A percentile compares a stretch with the other conserved stretches of the same genome.
phyloP scores from a whole-genome alignment of 1,140 invertebrate genomes.

The Melitaea cinxia region DNA sequence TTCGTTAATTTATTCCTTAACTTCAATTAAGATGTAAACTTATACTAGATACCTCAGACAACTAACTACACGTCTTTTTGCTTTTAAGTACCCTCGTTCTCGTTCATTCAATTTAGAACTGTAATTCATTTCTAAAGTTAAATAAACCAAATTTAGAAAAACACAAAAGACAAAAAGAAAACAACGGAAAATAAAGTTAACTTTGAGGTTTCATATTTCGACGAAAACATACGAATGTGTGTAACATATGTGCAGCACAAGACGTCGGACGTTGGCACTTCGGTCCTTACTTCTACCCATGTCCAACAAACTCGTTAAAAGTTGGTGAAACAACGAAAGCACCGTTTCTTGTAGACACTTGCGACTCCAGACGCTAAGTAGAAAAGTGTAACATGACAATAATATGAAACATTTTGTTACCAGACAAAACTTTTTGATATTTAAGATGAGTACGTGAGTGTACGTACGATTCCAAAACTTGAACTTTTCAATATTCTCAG shows the following conservation, averaged over 20 bases:
- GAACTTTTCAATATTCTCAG: slow-evolving; percentile 33
- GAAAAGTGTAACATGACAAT: slow-evolving; percentile 77
- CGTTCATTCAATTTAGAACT: no score
- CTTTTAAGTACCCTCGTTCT: no score
- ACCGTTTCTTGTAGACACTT: slow-evolving; percentile 73
- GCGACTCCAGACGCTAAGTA: slow-evolving; percentile 74
- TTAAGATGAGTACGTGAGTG: slow-evolving; percentile 57
- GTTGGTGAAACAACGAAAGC: slow-evolving; percentile 76
- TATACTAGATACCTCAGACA: no score
- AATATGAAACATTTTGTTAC: slow-evolving; percentile 77
- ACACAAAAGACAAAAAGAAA: background rate
- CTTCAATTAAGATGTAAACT: no score
- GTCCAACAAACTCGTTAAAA: slow-evolving; percentile 81
- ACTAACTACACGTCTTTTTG: no score
- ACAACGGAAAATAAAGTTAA: slow-evolving; percentile 26
- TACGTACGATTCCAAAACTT: slow-evolving; percentile 25
- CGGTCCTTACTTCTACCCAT: slow-evolving; percentile 50
- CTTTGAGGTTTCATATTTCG: slow-evolving; percentile 41
- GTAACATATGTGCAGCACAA: slow-evolving; percentile 63
- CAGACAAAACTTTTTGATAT: slow-evolving; percentile 60
- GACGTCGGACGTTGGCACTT: slow-evolving; percentile 51
- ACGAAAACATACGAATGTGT: slow-evolving; percentile 44
- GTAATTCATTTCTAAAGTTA: background rate
- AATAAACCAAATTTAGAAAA: background rate
- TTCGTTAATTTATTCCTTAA: no score